Base-by-base conservation (phyloP, 2,113 vertebrate species). In the Sciurus niger region DNA sequence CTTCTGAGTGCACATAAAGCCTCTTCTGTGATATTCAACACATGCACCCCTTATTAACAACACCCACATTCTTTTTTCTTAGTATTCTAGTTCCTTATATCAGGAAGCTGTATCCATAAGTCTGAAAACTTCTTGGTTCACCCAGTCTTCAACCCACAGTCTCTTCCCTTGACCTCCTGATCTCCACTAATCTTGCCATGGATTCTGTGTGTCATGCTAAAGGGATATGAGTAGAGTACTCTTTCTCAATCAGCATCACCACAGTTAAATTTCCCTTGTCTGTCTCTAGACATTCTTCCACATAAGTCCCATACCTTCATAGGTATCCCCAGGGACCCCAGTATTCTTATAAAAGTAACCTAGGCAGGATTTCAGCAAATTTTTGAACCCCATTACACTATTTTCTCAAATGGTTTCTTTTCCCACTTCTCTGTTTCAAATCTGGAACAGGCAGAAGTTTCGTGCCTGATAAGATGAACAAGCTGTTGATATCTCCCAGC, bases 371-470 rank as follows among this genome's bases (percentile, higher is more conserved):
- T 80, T 37, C 48, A 80, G 46, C 24, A 76, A 83, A 53, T 68
- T 65, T 32, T 40, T 55, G 58, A 96, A 43, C 40, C 10, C 18
- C 25, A 24, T 16, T 20, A 67, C 25, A 84, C 37, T 3, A 3
- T 91, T 89, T 90, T 83, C 63, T 93, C 58, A 79, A 13, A 25
- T 72, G 65, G 17, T 16, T 94, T 85, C 43, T 63, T 89, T 73
- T 73, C 12, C 18, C 16, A 58, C 17, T 86, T 84, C 30, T 76
- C 8, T 82, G 0, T 67, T 74, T 96, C 28, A 84, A 68, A 73
- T 96, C 40, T 79, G 18, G 32, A 55, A 63, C 10, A 72, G 46
- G 9, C 55, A 72, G 12, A 76, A 79, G 25, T 43, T 80, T 25
- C 82, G 80, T 83, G 8, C 43, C 55, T 83, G 30, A 40, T 16